Base-by-base conservation (phyloP, 1,140 invertebrate species). In the Alviniconcha marisindica region DNA sequence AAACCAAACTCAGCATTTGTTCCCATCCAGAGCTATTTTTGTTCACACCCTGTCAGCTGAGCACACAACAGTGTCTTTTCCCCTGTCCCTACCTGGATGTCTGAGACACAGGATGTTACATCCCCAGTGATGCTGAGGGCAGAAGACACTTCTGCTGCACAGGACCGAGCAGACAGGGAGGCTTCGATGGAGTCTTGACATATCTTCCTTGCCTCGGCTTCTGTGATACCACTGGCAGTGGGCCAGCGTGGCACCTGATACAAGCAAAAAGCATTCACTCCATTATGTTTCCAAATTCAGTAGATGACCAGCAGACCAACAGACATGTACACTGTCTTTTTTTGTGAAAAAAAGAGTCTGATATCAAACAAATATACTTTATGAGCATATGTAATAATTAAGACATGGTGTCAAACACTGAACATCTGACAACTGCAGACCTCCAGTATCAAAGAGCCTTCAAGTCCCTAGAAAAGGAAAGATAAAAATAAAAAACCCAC, bases 81-180 rank as follows among this genome's bases (percentile, higher is more conserved):
- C 63, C 33, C 31, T 66, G 7, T 66, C 15, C 14, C 31, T 66
- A 89, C 88, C 85, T 84, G 76, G 36, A 89, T 82, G 56, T 89
- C 88, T 4, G 38, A 28, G 0, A 89, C 85, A 81, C 88, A 89
- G 18, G 82, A 88, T 7, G 86, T 83, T 0, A 89, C 33, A 18
- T 85, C 83, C 12, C 40, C 15, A 18, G 77, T 48, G 40, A 88
- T 83, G 3, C 69, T 71, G 36, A 87, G 79, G 15, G 71, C 77
- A 18, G 74, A 40, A 66, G 66, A 48, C 4, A 60, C 31, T 10
- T 86, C 66, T 31, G 38, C 33, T 21, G 79, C 78, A 76, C 85
- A 87, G 54, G 78, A 73, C 28, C 83, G 77, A 36, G 83, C 80
- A 1, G 83, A 85, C 3, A 40, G 48, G 10, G 48, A 83, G 2